Evolutionary conservation across 2,797 vertebrate genomes (phyloP).

Genomic region (Pipistrellus pipistrellus): DNA sequence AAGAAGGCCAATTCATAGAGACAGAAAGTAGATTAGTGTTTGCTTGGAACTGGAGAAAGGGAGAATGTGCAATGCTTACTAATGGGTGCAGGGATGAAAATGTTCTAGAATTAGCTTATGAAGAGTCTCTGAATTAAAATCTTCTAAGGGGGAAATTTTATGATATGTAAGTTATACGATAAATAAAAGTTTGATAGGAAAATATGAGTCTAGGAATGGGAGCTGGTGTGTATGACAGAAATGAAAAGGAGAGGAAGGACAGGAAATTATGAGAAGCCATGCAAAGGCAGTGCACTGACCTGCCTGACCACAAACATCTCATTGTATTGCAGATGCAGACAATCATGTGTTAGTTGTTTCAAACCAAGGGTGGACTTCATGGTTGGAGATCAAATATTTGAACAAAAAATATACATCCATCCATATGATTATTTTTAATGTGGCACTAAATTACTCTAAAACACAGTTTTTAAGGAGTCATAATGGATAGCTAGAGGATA

Average conservation of each 20-base stretch:
- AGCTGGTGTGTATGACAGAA: slow-evolving; percentile 26
- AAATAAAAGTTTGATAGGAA: background rate
- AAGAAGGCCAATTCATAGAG: background rate
- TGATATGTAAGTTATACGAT: background rate
- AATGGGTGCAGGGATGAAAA: background rate
- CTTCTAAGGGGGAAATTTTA: background rate
- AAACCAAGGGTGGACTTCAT: background rate
- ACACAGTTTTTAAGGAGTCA: background rate
- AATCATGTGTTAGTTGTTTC: background rate
- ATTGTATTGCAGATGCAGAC: background rate
- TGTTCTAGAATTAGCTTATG: background rate
- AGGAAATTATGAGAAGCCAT: slow-evolving; percentile 26
- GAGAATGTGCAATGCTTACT: background rate
- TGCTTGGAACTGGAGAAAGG: background rate
- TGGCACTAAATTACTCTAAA: slow-evolving; percentile 9
- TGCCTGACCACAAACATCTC: background rate
- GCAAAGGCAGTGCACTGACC: background rate
- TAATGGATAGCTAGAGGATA: background rate
- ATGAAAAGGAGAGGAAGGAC: background rate
- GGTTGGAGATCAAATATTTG: background rate
- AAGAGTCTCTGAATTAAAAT: background rate
- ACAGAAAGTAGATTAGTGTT: background rate
- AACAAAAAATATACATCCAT: background rate
- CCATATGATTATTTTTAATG: slow-evolving; percentile 28
- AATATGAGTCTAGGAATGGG: background rate